These are phyloP conservation scores for Porites australiensis DNA, from an alignment of 64 coral and sea anemone genomes.

Conservation along the genomic window DNA sequence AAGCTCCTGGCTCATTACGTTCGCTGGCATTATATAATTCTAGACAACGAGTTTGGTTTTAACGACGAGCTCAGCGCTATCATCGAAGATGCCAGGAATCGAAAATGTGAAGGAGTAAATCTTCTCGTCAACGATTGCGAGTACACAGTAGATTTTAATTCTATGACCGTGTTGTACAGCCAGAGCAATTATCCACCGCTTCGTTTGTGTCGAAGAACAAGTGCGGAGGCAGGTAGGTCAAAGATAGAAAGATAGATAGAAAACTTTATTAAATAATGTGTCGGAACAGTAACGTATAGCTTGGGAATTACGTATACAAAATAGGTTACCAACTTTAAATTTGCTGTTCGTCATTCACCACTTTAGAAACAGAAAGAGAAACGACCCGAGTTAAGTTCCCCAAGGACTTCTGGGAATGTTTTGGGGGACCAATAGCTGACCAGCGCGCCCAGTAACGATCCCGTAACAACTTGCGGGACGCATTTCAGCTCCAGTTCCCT, in stretches of 20 bases:
- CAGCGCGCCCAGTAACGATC: too few relatives aligned
- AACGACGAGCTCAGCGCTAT: background rate
- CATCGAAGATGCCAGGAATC: background rate
- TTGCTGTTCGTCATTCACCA: too few relatives aligned
- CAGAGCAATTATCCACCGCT: background rate
- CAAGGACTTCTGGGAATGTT: too few relatives aligned
- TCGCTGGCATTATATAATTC: conserved; percentile 11
- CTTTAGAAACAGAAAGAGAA: too few relatives aligned
- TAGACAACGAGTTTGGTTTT: conserved; percentile 4
- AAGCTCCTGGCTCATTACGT: conserved; percentile 23
- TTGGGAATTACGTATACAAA: too few relatives aligned
- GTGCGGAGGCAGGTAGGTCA: background rate
- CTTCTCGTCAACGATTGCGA: background rate
- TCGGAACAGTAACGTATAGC: too few relatives aligned
- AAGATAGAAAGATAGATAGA: background rate
- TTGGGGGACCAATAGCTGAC: too few relatives aligned
- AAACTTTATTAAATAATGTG: too few relatives aligned
- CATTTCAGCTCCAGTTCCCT: too few relatives aligned
- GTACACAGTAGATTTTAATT: conserved; percentile 4
- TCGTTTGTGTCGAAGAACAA: background rate
- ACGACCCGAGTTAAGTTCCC: too few relatives aligned
- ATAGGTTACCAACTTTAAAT: too few relatives aligned
- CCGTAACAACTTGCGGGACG: too few relatives aligned
- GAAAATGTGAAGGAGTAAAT: background rate
- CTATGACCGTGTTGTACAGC: background rate